phyloP scores from a whole-genome alignment of 2,888 invertebrate genomes.

The Epinotia brunnichana region DNA sequence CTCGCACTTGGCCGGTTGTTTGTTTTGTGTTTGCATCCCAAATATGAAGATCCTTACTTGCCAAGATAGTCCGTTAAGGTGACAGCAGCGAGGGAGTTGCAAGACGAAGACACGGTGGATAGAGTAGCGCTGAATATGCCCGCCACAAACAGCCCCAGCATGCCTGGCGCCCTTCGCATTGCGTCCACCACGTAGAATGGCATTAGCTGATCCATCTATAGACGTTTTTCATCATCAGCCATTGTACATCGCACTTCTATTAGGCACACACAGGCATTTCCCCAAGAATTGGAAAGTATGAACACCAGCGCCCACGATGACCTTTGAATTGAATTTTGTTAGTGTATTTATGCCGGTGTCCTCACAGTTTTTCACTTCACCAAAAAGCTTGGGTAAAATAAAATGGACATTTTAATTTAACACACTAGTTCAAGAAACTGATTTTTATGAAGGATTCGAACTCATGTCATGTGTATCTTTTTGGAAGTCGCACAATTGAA shows the following conservation, averaged over 20 bases:
- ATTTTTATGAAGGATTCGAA: no score
- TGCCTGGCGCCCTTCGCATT: slow-evolving; percentile 87
- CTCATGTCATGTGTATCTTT: no score
- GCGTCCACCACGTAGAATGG: slow-evolving; percentile 90
- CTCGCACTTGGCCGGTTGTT: no score
- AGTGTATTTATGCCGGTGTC: no score
- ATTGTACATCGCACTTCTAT: neutral
- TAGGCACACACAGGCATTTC: neutral
- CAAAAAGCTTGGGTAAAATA: no score
- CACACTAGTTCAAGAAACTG: no score
- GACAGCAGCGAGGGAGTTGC: slow-evolving; percentile 95
- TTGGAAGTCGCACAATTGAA: no score
- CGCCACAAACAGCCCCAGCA: slow-evolving; percentile 95
- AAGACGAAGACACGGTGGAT: slow-evolving; percentile 95
- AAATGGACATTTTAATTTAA: no score
- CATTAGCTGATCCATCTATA: slow-evolving; percentile 89
- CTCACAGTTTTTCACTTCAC: no score
- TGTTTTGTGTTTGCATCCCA: neutral
- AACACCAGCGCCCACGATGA: no score
- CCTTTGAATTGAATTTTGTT: no score
- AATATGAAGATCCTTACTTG: slow-evolving; percentile 57
- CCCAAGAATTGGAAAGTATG: no score
- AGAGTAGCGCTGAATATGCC: slow-evolving; percentile 96
- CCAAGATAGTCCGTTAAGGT: slow-evolving; percentile 93
- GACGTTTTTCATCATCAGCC: neutral